Evolutionary conservation across 2,888 invertebrate genomes (phyloP).

Genomic region (Polymixis lichenea): DNA sequence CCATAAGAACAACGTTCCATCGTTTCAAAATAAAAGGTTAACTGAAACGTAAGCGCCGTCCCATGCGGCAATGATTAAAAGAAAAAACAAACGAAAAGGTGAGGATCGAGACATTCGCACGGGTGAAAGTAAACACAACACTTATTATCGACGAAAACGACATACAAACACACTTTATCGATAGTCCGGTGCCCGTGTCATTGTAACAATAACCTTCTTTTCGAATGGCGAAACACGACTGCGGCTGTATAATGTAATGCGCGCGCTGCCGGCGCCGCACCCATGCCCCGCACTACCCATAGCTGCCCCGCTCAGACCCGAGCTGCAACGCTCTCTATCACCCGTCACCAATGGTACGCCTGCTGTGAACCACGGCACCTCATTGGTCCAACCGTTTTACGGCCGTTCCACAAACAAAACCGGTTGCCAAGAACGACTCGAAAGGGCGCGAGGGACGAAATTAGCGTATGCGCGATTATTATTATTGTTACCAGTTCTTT

Average conservation of each 20-base stretch:
- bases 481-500: slow-evolving; percentile 79
- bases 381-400: slow-evolving; percentile 84
- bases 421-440: slow-evolving; percentile 86
- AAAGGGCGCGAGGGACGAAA: slow-evolving; percentile 89
- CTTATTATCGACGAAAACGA: slow-evolving; percentile 90
- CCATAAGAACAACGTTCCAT: slow-evolving; percentile 95
- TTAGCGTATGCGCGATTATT: slow-evolving; percentile 82
- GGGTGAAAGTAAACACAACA: slow-evolving; percentile 90
- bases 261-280: slow-evolving; percentile 82
- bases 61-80: slow-evolving; percentile 89
- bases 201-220: slow-evolving; percentile 89
- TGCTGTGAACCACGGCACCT: slow-evolving; percentile 73
- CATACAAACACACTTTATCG: slow-evolving; percentile 91
- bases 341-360: slow-evolving; percentile 87
- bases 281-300: slow-evolving; percentile 78
- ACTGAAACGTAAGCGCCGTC: slow-evolving; percentile 90
- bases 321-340: slow-evolving; percentile 77
- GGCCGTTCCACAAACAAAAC: slow-evolving; percentile 88
- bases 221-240: slow-evolving; percentile 88
- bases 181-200: slow-evolving; percentile 88
- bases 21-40: slow-evolving; percentile 91
- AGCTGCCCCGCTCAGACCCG: slow-evolving; percentile 66
- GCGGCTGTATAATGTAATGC: slow-evolving; percentile 72
- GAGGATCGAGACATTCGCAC: slow-evolving; percentile 90
- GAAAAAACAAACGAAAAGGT: slow-evolving; percentile 88